Percentiles rank a stretch among this genome's conserved stretches.
Evolutionary conservation across 2,888 invertebrate genomes (phyloP).

Genomic region (Tachina lurida): DNA sequence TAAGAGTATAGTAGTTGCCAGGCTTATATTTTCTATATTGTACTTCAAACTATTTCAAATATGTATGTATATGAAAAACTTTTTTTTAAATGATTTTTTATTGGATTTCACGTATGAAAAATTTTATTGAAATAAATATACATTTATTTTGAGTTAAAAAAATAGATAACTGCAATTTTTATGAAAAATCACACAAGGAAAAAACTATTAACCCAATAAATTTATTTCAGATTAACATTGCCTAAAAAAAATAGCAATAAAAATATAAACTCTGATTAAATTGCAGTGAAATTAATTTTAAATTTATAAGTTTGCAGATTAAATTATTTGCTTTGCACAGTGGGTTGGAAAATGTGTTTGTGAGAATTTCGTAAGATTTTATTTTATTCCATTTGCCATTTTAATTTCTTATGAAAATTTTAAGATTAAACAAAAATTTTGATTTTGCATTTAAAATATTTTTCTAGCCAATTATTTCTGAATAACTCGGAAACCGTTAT

Average conservation of each 20-base stretch:
- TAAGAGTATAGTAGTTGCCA: slow-evolving; percentile 52
- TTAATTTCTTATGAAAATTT: too few species aligned
- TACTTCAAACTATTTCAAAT: neutral
- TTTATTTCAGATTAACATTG: slow-evolving; percentile 59
- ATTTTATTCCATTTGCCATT: neutral
- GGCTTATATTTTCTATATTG: slow-evolving; percentile 30
- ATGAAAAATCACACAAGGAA: slow-evolving; percentile 12
- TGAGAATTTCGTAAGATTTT: too few species aligned
- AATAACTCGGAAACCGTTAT: too few species aligned
- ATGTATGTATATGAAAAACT: neutral
- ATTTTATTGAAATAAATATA: slow-evolving; percentile 17
- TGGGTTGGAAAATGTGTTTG: neutral
- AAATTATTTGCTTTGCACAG: neutral
- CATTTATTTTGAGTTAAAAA: slow-evolving; percentile 34
- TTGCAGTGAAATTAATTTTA: slow-evolving; percentile 52
- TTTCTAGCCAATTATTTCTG: too few species aligned
- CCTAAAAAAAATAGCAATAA: slow-evolving; percentile 14
- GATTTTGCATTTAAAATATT: too few species aligned
- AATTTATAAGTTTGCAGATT: slow-evolving; percentile 46
- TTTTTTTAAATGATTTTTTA: slow-evolving; percentile 61
- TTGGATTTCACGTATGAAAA: slow-evolving; percentile 30
- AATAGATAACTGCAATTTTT: neutral
- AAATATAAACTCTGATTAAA: slow-evolving; percentile 47
- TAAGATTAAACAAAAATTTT: too few species aligned
- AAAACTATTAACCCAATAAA: slow-evolving; percentile 64